Evolutionary conservation across 2,113 vertebrate species (phyloP), one percentile per base, ranked within the genome.

Genomic region (Okapia johnstoni): DNA sequence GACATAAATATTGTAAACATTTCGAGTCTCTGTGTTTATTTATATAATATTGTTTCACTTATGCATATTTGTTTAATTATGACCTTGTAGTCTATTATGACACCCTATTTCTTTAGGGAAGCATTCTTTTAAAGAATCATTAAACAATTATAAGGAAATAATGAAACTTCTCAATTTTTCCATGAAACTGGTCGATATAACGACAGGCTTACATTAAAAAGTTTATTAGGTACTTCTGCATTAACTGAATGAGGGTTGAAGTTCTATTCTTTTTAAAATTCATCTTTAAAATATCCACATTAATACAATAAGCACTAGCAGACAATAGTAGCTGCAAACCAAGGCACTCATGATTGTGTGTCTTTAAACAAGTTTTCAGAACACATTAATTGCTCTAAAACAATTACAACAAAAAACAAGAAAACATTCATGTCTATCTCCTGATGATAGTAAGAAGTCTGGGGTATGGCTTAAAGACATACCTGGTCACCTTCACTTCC

Each of bases 201-300:
- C 7, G 28, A 33, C 46, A 70, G 54, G 7, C 14, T 52, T 96
- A 33, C 79, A 70, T 14, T 77, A 63, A 73, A 79, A 86, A 81
- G 50, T 85, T 96, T 90, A 61, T 52, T 77, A 92, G 58, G 57
- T 25, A 89, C 30, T 83, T 87, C 61, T 77, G 16, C 28, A 66
- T 77, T 90, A 88, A 30, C 21, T 70, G 70, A 33, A 57, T 58
- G 83, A 73, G 11, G 81, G 43, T 70, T 86, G 81, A 93, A 58
- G 46, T 90, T 52, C 46, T 85, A 21, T 46, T 60, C 36, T 87
- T 92, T 90, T 57, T 28, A 57, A 97, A 97, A 52, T 50, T 87
- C 30, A 85, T 60, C 36, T 96, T 91, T 90, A n/a, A 90, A 94
- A 50, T 83, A 96, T 50, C 52, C 57, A 95, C 91, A 36, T 50